Base-by-base conservation (phyloP, 2,797 vertebrate genomes). In the Euthynnus affinis region DNA sequence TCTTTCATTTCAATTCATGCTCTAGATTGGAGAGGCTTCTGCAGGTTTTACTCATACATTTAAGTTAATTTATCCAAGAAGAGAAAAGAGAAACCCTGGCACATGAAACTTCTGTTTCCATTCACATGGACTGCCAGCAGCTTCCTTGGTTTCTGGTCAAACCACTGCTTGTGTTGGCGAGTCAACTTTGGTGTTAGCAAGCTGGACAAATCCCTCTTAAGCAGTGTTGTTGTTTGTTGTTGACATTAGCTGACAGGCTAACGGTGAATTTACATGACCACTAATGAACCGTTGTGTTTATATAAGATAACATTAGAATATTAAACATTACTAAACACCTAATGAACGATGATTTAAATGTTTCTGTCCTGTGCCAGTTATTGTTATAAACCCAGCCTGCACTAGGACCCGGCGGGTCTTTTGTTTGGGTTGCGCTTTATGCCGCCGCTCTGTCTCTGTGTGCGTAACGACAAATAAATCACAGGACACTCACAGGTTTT, bases 361-460 rank as follows among this genome's bases (percentile, higher is more conserved):
- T 49, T 71, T 48, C 78, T 89, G 55, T 74, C 69, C 48, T 57
- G 60, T 64, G 44, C 37, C 37, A 46, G 59, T 65, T 56, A 27
- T 23, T 46, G 27, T 46, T 69, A 13, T 1, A n/a, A 92, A 91
- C 62, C 3, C 4, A 62, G 84, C 84, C 92, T 89, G 96, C 96
- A 90, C 95, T 97, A 97, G 96, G 96, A 97, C 96, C 96, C 95
- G 86, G 96, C 83, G 93, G 94, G 93, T 95, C 94, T 95, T 95
- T 96, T 97, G 96, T 96, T 96, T 95, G 94, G 95, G 93, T 94
- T 83, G 83, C 88, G 77, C 80, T 91, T 90, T 83, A 78, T 86
- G 86, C 52, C 63, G 87, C 55, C 68, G 77, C 90, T 90, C 78
- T 83, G 74, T 65, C 56, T 25, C 53, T 8, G 86, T 79, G 85